Evolutionary conservation across 2,797 vertebrate species (phyloP), one percentile per base, ranked within the genome.

Genomic region (Bradypodion ventrale): DNA sequence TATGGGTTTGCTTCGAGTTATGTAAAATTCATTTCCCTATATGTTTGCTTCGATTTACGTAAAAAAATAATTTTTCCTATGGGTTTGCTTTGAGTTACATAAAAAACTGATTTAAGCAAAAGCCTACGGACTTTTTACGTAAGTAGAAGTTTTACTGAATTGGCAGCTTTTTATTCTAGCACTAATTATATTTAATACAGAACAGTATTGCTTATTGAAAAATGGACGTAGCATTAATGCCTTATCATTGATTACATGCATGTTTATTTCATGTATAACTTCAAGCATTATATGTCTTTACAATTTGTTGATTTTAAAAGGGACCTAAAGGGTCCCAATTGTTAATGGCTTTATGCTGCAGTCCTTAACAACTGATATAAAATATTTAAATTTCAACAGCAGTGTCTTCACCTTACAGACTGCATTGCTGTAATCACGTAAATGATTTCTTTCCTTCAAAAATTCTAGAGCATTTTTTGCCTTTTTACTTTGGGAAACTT

Each of bases 401-500:
- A 81, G 2, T 4, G 40, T 1, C 12, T 74, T 79, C 75, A 25
- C 65, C 7, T 85, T 25, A 32, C 7, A 80, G 73, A 37, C 21
- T 77, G 1, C 2, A 49, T 16, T 52, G 25, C 32, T 40, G 1
- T 29, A 69, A 72, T 90, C 29, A 16, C 37, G 9, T 59, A 68
- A 42, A 29, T 42, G 5, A 35, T 83, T 65, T 56, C 12, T 42
- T 37, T 44, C 23, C 52, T 35, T 68, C 4, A 21, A 76, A 80
- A 79, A 46, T 52, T 40, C 65, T 49, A 23, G 25, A 70, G 35
- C 40, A 37, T 81, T 40, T 60, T 76, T 76, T 76, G 25, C 44
- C 0, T 52, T 42, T 89, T 91, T 91, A 81, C 85, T 88, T 92
- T 76, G 70, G 80, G 62, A 87, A 90, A 82, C 83, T 84, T 40